Evolutionary conservation across 1,140 invertebrate species (phyloP).

Genomic region (Lucilia sericata): DNA sequence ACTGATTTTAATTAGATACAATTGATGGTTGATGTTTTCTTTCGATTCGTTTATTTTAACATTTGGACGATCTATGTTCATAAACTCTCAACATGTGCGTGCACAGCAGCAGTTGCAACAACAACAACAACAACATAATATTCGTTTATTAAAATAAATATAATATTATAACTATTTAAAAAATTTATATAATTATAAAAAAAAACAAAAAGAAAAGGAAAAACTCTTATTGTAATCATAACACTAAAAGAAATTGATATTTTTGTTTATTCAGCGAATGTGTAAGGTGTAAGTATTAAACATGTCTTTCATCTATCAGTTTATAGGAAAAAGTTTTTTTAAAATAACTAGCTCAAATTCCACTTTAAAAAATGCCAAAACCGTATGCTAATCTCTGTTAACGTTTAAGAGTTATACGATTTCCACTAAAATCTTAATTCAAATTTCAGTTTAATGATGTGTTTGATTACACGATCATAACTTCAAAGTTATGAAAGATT

Average conservation of each 20-base stretch:
- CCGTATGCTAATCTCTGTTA: no score
- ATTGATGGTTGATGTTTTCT: background rate
- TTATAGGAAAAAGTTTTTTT: no score
- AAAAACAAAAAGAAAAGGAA: slow-evolving; percentile 58
- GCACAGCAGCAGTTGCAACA: slow-evolving; percentile 45
- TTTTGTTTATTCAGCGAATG: slow-evolving; percentile 35
- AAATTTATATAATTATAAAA: slow-evolving; percentile 68
- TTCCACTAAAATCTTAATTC: no score
- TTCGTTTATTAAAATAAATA: slow-evolving; percentile 66
- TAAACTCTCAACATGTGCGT: slow-evolving; percentile 23
- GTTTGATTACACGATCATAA: no score
- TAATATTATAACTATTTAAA: slow-evolving; percentile 56
- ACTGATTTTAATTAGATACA: background rate
- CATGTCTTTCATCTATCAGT: no score
- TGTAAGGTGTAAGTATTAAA: no score
- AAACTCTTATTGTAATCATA: slow-evolving; percentile 66
- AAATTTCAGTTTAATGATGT: no score
- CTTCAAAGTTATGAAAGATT: no score
- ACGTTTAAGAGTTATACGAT: no score
- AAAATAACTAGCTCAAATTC: no score
- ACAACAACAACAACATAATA: slow-evolving; percentile 55
- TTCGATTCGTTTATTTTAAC: background rate
- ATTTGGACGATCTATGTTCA: slow-evolving; percentile 2
- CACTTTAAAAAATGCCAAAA: no score
- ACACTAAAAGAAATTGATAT: slow-evolving; percentile 51